phyloP scores from a whole-genome alignment of 2,888 invertebrate species.

The Epinotia ramella region DNA sequence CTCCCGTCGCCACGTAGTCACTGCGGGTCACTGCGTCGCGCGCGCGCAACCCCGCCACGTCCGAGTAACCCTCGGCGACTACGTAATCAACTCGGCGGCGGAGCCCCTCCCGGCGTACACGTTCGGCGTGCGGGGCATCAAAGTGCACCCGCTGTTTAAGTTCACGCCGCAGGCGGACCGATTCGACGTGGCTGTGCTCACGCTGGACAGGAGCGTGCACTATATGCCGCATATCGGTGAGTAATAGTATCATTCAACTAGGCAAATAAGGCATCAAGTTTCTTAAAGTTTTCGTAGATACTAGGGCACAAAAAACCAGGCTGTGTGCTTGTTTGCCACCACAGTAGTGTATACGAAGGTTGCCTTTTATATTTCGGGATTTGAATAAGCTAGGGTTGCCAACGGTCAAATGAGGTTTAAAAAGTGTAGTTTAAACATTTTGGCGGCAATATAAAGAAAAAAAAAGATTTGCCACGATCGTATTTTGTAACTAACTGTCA shows the following conservation, averaged over 20 bases:
- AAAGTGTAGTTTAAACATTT: no score
- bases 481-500: no score
- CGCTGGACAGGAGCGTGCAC: slow-evolving; percentile 94
- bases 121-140: slow-evolving; percentile 95
- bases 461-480: no score
- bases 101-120: slow-evolving; percentile 96
- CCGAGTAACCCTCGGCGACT: slow-evolving; percentile 96
- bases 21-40: slow-evolving; percentile 97
- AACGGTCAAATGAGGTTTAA: no score
- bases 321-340: no score
- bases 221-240: slow-evolving; percentile 85
- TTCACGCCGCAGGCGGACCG: slow-evolving; percentile 97
- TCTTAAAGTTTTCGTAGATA: neutral
- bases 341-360: no score
- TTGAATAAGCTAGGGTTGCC: no score
- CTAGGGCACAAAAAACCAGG: no score
- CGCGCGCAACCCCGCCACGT: slow-evolving; percentile 96
- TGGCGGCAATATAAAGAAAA: no score
- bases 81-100: slow-evolving; percentile 96
- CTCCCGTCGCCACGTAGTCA: slow-evolving; percentile 95
- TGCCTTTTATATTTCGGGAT: no score
- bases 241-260: neutral
- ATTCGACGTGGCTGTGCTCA: slow-evolving; percentile 96
- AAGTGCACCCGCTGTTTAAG: slow-evolving; percentile 92
- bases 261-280: no score